These are phyloP conservation scores for Taeniopygia guttata DNA, from an alignment of 2,797 vertebrate species.

Conservation along the genomic window DNA sequence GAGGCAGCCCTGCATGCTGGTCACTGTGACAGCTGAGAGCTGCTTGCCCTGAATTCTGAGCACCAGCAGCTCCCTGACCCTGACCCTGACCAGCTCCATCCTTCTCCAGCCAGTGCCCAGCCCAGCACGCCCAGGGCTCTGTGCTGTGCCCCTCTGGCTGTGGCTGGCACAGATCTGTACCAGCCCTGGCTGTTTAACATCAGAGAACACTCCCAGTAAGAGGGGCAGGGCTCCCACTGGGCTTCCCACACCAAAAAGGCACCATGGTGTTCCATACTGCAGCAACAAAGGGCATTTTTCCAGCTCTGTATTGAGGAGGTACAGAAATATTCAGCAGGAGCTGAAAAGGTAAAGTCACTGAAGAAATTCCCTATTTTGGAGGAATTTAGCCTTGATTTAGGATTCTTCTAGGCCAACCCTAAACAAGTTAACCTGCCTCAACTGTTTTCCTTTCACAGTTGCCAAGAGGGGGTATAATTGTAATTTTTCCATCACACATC, in stretches of 20 bases:
- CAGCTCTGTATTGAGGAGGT: neutral
- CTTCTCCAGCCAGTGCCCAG: fast-evolving
- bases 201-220: neutral
- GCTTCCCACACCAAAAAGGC: neutral
- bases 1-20: neutral
- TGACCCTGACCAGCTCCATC: neutral
- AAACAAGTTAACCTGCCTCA: neutral
- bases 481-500: neutral
- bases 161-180: neutral
- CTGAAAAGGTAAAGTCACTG: neutral
- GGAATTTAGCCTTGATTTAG: neutral
- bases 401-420: neutral
- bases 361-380: neutral
- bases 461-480: neutral
- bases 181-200: neutral
- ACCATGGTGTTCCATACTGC: neutral
- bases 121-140: neutral
- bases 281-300: neutral
- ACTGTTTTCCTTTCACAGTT: neutral
- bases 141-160: neutral
- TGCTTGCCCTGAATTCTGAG: fast-evolving
- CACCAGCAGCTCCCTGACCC: neutral
- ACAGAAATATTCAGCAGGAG: neutral
- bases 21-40: fast-evolving
- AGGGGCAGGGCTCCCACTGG: neutral